A percentile compares a stretch with the other conserved stretches of the same genome.
Conservation (phyloP, 1,140 invertebrate species). For the Tetramorium parvispinum region DNA sequence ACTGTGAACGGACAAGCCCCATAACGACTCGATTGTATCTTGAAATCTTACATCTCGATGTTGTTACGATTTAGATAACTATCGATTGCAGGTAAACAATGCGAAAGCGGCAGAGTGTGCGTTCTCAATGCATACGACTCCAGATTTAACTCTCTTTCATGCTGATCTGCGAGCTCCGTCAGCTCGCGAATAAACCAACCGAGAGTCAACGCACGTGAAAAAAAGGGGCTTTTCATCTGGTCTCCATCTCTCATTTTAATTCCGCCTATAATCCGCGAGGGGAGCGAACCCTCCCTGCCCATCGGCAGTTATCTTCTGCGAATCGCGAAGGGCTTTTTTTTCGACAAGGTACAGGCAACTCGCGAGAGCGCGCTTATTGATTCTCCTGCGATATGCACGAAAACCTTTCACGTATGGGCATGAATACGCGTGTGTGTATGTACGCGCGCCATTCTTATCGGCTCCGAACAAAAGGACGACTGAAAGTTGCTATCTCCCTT, state of each 20-base stretch:
- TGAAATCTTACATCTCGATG: background rate
- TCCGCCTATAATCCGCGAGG: conserved; percentile 67
- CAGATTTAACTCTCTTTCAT: conserved; percentile 8
- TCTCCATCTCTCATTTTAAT: conserved; percentile 65
- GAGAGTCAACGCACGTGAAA: conserved; percentile 35
- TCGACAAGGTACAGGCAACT: conserved; percentile 50
- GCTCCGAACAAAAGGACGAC: conserved; percentile 33
- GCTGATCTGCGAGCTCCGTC: background rate
- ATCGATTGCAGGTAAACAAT: conserved; percentile 23
- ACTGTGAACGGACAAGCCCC: background rate
- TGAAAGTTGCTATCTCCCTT: conserved; percentile 35
- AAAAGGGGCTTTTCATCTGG: conserved; percentile 41
- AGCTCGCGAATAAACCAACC: conserved; percentile 28
- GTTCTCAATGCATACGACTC: background rate
- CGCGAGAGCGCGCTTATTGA: conserved; percentile 52
- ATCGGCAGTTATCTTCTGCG: conserved; percentile 67
- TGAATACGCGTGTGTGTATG: conserved; percentile 36
- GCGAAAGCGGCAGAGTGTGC: background rate
- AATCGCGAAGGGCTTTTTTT: conserved; percentile 69
- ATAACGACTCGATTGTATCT: conserved; percentile 16
- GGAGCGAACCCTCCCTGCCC: background rate
- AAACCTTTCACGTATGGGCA: conserved; percentile 54
- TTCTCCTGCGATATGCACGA: conserved; percentile 57
- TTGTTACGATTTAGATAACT: conserved; percentile 22
- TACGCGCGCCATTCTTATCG: conserved; percentile 33